phyloP scores from a whole-genome alignment of 2,888 invertebrate species.

The Iselma pallidipennis region DNA sequence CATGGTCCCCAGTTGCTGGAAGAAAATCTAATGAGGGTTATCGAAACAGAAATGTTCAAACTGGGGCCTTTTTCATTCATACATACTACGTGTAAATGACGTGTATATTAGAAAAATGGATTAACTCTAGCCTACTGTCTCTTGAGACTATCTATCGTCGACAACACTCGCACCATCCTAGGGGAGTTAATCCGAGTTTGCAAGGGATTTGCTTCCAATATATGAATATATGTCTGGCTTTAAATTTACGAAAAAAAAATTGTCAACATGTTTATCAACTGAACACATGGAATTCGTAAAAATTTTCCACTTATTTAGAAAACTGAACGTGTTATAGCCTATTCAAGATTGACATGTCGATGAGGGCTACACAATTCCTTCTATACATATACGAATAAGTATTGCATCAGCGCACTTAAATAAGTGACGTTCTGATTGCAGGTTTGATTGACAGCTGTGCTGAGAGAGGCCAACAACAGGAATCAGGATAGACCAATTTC shows the following conservation, averaged over 20 bases:
- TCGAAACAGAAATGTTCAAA: background rate
- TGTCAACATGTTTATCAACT: background rate
- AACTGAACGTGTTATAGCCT: no score
- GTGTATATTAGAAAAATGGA: conserved; percentile 56
- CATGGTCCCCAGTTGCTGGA: background rate
- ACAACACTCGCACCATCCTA: conserved; percentile 48
- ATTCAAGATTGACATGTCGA: background rate
- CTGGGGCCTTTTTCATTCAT: conserved; percentile 1
- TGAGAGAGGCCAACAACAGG: conserved; percentile 13
- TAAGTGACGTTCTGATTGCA: conserved; percentile 32
- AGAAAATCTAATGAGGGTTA: background rate
- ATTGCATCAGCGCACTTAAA: conserved; percentile 32
- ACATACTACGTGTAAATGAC: conserved; percentile 53
- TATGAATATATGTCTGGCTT: conserved; percentile 6
- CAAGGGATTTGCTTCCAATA: conserved; percentile 18
- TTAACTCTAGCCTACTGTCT: conserved; percentile 49
- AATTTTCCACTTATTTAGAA: background rate
- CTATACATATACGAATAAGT: conserved; percentile 1
- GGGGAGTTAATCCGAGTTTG: conserved; percentile 36
- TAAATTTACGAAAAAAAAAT: background rate
- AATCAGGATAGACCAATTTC: conserved; percentile 33
- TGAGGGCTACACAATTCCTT: background rate
- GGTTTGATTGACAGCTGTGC: conserved; percentile 31
- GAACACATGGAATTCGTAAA: background rate
- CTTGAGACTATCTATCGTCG: conserved; percentile 55